Percentiles rank a stretch among this genome's conserved stretches.
Conservation (phyloP, 2,113 vertebrate genomes). For the Haemorhous mexicanus region DNA sequence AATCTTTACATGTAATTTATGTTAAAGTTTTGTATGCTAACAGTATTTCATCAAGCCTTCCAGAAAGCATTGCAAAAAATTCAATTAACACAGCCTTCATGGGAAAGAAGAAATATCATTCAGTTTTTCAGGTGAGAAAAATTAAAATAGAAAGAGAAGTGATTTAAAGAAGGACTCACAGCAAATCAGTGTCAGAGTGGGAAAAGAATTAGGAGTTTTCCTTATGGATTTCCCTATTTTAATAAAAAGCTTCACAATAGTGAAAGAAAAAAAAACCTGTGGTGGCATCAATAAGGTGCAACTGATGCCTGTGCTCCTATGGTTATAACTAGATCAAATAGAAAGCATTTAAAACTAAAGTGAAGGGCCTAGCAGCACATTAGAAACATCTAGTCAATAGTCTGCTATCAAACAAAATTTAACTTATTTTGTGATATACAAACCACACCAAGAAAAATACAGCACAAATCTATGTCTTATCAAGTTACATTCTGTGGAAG, state of each 20-base stretch:
- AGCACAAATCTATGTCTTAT: background rate
- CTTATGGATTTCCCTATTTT: background rate
- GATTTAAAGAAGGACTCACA: background rate
- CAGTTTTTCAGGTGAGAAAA: background rate
- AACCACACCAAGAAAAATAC: background rate
- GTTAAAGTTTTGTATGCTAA: background rate
- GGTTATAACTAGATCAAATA: background rate
- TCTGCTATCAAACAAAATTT: background rate
- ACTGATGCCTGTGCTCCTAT: background rate
- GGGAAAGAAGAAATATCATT: background rate
- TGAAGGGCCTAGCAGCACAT: background rate
- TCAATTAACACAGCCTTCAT: background rate
- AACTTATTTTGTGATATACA: background rate
- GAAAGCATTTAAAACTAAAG: background rate
- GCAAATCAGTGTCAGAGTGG: background rate
- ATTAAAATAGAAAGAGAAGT: background rate
- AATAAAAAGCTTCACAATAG: background rate
- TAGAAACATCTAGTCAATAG: background rate
- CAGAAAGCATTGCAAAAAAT: conserved; percentile 39
- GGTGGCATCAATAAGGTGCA: background rate
- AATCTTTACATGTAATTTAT: background rate
- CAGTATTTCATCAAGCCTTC: conserved; percentile 39
- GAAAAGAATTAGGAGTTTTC: background rate
- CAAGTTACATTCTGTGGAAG: background rate
- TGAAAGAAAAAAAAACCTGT: background rate